Evolutionary conservation across 2,797 vertebrate species (phyloP), one percentile per base, ranked within the genome.

Genomic region (Semotilus atromaculatus): DNA sequence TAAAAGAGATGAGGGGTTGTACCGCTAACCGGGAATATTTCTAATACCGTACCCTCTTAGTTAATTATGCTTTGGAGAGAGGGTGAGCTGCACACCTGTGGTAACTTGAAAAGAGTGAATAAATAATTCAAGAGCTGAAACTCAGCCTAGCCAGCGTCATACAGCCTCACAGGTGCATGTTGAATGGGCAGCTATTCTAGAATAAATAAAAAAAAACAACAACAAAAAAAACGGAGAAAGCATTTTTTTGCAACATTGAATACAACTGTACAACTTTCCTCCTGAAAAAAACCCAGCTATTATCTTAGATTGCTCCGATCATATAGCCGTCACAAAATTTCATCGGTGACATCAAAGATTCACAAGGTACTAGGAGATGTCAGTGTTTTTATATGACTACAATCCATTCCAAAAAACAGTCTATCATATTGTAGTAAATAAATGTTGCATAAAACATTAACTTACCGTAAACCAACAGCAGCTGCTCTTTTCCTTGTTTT

Each of bases 81-180:
- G 16, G 48, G 4, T 62, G 76, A 80, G 83, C 26, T 78, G 70
- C 48, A 74, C 81, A 86, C 74, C 84, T 77, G 85, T 73, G 80
- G 84, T 79, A 80, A 87, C 76, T 74, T 83, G 53, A 34, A 80
- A 81, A 43, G 74, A 58, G 78, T 53, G 66, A 64, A 68, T 88
- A 70, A 90, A 89, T 88, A 82, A 88, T 90, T 84, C 36, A 90
- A 80, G 58, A 66, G 81, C 81, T 84, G 84, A 88, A 82, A 80
- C 80, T 53, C 76, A 62, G 80, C 51, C 80, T 70, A 43, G 40
- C 19, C 34, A 40, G 45, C 31, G 55, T 53, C 10, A 36, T 45
- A 66, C 23, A 53, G 60, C n/a, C 72, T 83, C 81, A 53, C 58
- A 64, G 40, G 81, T 83, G 43, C 71, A 83, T 75, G 81, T 23